Conservation (phyloP, 2,888 invertebrate species). For the Drosophila ustulata region DNA sequence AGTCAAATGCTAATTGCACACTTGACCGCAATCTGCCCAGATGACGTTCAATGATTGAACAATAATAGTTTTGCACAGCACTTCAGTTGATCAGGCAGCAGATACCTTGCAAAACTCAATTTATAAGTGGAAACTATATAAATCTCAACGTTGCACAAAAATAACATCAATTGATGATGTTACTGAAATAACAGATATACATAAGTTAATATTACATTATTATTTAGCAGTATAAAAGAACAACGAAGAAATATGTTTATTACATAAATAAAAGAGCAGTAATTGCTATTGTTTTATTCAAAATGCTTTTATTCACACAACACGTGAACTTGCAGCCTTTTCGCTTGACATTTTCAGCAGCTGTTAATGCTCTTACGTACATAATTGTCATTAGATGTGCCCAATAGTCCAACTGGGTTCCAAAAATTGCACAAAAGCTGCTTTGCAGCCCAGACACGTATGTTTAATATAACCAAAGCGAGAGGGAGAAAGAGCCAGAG, state of each 20-base stretch:
- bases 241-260: too few relatives aligned
- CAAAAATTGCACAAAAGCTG: conserved; percentile 14
- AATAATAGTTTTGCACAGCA: neutral
- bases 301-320: neutral
- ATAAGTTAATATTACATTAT: too few relatives aligned
- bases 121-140: too few relatives aligned
- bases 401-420: conserved; percentile 1
- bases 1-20: conserved; percentile 46
- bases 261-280: too few relatives aligned
- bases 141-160: too few relatives aligned
- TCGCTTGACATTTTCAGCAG: neutral
- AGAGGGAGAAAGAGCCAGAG: neutral
- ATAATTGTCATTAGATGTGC: neutral
- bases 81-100: neutral
- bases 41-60: conserved; percentile 28
- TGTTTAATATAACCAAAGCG: conserved; percentile 25
- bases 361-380: neutral
- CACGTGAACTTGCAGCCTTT: neutral
- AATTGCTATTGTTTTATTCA: too few relatives aligned
- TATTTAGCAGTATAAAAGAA: too few relatives aligned
- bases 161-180: too few relatives aligned
- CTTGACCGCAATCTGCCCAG: conserved; percentile 35
- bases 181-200: too few relatives aligned
- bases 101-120: neutral
- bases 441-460: conserved; percentile 41